phyloP scores from a whole-genome alignment of 2,797 vertebrate genomes.

The Takifugu ocellatus region DNA sequence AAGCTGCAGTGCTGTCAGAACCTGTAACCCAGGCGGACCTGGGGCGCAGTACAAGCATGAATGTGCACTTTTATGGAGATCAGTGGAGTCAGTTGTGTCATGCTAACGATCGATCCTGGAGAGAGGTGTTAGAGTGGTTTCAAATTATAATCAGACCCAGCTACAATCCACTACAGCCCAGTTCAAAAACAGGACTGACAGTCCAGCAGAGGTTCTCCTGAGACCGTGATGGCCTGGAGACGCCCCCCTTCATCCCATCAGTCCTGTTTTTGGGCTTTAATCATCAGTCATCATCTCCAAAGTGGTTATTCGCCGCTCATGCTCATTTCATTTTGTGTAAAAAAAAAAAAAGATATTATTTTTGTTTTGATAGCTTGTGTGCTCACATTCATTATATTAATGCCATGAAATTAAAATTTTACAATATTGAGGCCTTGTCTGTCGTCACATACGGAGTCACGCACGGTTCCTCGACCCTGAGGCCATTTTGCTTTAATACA shows the following conservation, averaged over 20 bases:
- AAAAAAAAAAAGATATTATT: constrained; percentile 53
- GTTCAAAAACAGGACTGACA: constrained; percentile 64
- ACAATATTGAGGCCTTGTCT: constrained; percentile 61
- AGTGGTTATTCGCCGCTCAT: constrained; percentile 67
- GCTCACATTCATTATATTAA: constrained; percentile 77
- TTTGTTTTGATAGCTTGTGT: constrained; percentile 75
- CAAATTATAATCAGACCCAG: constrained; percentile 62
- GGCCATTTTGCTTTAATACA: too few relatives aligned
- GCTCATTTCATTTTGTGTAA: constrained; percentile 74
- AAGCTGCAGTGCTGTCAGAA: constrained; percentile 99
- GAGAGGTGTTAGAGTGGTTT: constrained; percentile 57
- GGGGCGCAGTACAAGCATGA: constrained; percentile 49
- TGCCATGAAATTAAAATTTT: constrained; percentile 80
- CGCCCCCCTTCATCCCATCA: constrained; percentile 35
- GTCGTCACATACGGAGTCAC: neutral
- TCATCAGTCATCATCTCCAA: constrained; percentile 68
- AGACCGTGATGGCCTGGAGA: constrained; percentile 36
- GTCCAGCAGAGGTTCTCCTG: constrained; percentile 38
- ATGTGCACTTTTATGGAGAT: constrained; percentile 49
- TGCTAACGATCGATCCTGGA: constrained; percentile 37
- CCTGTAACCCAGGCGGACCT: constrained; percentile 83
- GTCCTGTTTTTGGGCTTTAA: constrained; percentile 62
- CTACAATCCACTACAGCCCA: constrained; percentile 49
- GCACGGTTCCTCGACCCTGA: too few relatives aligned
- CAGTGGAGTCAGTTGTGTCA: constrained; percentile 34